Conservation (phyloP, 1,140 invertebrate genomes). For the Aculops lycopersici region DNA sequence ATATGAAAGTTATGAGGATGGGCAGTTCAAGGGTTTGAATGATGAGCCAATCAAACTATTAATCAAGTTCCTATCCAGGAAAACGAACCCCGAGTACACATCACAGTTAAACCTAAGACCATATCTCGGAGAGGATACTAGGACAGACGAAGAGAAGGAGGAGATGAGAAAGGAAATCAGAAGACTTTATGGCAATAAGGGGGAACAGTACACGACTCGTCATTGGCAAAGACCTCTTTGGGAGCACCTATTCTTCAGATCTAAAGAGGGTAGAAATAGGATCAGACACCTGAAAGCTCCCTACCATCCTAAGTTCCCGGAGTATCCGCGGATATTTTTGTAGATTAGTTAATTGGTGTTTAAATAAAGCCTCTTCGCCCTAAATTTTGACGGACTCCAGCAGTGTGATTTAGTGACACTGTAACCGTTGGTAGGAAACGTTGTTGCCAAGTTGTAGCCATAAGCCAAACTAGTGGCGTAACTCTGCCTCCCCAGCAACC, state of each 20-base stretch:
- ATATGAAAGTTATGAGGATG: conserved; percentile 34
- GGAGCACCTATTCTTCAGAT: not conserved
- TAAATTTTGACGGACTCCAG: too few relatives aligned
- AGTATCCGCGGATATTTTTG: not conserved
- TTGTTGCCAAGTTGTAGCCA: too few relatives aligned
- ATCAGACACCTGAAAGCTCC: not conserved
- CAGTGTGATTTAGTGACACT: too few relatives aligned
- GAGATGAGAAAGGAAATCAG: conserved; percentile 3
- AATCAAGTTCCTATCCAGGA: conserved; percentile 17
- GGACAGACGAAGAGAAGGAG: conserved; percentile 22
- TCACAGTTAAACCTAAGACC: conserved; percentile 31
- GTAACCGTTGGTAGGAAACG: too few relatives aligned
- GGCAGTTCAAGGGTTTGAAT: conserved; percentile 36
- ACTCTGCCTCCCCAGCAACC: too few relatives aligned
- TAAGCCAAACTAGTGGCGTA: too few relatives aligned
- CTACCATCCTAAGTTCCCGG: not conserved
- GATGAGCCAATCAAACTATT: conserved; percentile 37
- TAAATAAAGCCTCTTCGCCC: too few relatives aligned
- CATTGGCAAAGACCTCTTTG: not conserved
- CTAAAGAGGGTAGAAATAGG: not conserved
- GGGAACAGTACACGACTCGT: not conserved
- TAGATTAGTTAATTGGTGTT: too few relatives aligned
- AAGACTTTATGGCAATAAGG: not conserved
- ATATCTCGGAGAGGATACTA: conserved; percentile 31
- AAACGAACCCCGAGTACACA: conserved; percentile 20